phyloP scores from a whole-genome alignment of 2,113 vertebrate species.

The Gymnocephalus cernua region DNA sequence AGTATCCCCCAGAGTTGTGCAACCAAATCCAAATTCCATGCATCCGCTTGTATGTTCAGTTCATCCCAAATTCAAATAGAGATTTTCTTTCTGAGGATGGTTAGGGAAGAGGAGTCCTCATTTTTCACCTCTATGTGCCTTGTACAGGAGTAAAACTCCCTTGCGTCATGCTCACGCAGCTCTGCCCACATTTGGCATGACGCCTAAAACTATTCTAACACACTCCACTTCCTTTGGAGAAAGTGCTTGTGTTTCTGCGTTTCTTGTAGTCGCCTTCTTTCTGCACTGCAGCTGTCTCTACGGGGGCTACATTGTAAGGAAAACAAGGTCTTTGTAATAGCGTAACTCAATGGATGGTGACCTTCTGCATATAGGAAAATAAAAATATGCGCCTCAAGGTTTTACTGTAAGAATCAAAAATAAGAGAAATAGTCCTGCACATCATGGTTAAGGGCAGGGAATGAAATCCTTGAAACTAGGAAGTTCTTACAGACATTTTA shows the following conservation, averaged over 20 bases:
- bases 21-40: neutral
- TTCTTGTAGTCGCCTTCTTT: neutral
- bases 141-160: neutral
- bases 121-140: neutral
- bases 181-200: neutral
- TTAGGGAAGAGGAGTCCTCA: neutral
- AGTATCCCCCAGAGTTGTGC: no score
- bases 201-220: neutral
- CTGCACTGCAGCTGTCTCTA: neutral
- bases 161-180: neutral
- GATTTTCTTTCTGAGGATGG: neutral
- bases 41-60: neutral
- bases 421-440: neutral
- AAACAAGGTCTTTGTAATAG: neutral
- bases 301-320: neutral
- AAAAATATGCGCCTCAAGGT: neutral
- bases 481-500: neutral
- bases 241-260: neutral
- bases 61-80: neutral
- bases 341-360: neutral
- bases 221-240: neutral
- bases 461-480: neutral
- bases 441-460: neutral
- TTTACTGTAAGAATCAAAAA: slow-evolving; percentile 6
- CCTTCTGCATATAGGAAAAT: neutral